These are phyloP conservation scores for Elephantulus edwardii DNA, from an alignment of 2,113 vertebrate genomes.

Conservation along the genomic window DNA sequence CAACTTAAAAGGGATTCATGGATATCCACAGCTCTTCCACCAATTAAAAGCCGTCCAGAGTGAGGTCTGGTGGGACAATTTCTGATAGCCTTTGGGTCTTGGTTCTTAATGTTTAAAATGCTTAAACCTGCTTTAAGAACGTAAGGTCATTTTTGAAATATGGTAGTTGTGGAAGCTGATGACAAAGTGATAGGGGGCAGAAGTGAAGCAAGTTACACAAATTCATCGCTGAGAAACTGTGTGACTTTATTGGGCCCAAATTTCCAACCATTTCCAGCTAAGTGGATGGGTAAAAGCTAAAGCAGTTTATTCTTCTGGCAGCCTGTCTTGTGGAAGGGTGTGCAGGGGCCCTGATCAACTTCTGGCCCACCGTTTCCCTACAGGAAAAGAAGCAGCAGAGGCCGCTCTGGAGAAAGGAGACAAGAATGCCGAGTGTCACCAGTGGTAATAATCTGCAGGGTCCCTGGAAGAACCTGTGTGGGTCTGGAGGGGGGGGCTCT, in stretches of 20 bases:
- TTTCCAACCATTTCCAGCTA: background rate
- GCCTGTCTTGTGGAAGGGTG: background rate
- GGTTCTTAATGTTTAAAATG: slow-evolving; percentile 18
- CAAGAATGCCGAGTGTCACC: slow-evolving; percentile 90
- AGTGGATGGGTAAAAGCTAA: background rate
- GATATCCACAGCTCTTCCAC: background rate
- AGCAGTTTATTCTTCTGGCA: background rate
- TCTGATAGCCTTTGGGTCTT: background rate
- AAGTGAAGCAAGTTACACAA: background rate
- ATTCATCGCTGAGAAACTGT: background rate
- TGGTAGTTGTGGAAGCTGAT: background rate
- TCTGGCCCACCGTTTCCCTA: slow-evolving; percentile 35
- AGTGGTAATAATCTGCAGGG: slow-evolving; percentile 86
- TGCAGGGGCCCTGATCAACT: background rate
- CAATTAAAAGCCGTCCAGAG: background rate
- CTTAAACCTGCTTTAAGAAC: background rate
- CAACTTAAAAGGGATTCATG: background rate
- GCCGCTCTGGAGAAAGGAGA: slow-evolving; percentile 86
- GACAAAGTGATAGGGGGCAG: background rate
- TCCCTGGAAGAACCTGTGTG: background rate
- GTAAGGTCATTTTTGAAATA: background rate
- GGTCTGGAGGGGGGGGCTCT: background rate
- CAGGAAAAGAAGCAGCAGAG: slow-evolving; percentile 91
- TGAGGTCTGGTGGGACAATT: background rate
- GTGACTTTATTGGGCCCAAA: background rate